Conservation (phyloP, 2,888 invertebrate species). For the Lasiommata megera region DNA sequence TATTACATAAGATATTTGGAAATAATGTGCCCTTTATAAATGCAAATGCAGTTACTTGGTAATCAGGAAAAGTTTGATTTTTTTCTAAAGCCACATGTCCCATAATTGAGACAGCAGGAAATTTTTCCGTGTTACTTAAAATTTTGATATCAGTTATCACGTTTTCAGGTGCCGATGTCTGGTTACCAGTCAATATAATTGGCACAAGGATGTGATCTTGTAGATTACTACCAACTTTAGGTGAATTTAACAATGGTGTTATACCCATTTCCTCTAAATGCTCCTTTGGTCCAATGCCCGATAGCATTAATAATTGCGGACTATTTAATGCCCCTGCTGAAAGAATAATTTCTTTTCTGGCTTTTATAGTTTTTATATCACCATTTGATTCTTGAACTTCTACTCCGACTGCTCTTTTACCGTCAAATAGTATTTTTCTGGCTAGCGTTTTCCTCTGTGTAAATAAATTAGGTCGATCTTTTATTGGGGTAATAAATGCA, state of each 20-base stretch:
- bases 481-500: constrained; percentile 46
- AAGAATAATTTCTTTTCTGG: constrained; percentile 50
- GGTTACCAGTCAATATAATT: constrained; percentile 39
- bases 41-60: constrained; percentile 44
- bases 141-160: constrained; percentile 38
- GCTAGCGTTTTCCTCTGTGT: constrained; percentile 48
- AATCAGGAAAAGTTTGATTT: constrained; percentile 50
- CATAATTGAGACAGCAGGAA: constrained; percentile 44
- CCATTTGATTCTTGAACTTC: constrained; percentile 41
- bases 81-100: constrained; percentile 49
- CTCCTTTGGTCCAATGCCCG: constrained; percentile 53
- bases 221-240: constrained; percentile 51
- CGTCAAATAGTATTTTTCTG: constrained; percentile 46
- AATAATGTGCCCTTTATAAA: constrained; percentile 39
- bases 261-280: constrained; percentile 47
- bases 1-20: constrained; percentile 39
- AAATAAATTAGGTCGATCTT: constrained; percentile 45
- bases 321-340: constrained; percentile 54
- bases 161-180: constrained; percentile 23
- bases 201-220: constrained; percentile 52
- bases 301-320: constrained; percentile 57
- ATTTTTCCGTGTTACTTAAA: constrained; percentile 39
- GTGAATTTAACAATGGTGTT: constrained; percentile 41
- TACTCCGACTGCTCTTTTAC: constrained; percentile 44
- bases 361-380: constrained; percentile 29